Conservation (phyloP, 2,888 invertebrate genomes). For the Pocota personata region DNA sequence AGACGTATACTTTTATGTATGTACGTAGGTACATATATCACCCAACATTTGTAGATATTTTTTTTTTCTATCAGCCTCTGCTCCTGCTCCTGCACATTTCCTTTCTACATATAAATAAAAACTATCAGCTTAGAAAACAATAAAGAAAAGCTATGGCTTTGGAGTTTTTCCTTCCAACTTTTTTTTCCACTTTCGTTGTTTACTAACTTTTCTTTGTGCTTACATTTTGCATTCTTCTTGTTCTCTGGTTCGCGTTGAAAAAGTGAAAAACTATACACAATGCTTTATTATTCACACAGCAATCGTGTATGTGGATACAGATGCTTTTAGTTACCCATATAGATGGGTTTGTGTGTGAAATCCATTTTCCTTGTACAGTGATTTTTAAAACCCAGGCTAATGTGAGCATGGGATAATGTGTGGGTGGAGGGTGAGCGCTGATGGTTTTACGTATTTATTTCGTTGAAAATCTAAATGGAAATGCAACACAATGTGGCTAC, state of each 20-base stretch:
- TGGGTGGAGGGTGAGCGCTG: conserved; percentile 1
- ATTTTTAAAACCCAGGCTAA: conserved; percentile 60
- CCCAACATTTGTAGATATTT: conserved; percentile 6
- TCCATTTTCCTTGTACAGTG: conserved; percentile 49
- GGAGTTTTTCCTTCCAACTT: conserved; percentile 4
- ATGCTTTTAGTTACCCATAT: conserved; percentile 36
- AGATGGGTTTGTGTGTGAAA: neutral
- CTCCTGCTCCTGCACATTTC: conserved; percentile 34
- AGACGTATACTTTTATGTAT: neutral
- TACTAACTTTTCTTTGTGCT: conserved; percentile 67
- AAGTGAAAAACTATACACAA: conserved; percentile 57
- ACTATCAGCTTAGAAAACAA: conserved; percentile 69
- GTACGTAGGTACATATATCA: neutral
- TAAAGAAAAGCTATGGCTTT: conserved; percentile 64
- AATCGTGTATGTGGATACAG: conserved; percentile 33
- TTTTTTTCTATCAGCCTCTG: neutral
- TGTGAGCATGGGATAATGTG: conserved; percentile 46
- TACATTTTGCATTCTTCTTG: conserved; percentile 43
- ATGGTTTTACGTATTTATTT: conserved; percentile 46
- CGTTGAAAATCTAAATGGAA: conserved; percentile 62
- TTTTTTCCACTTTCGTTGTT: conserved; percentile 25
- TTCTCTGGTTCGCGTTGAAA: conserved; percentile 46
- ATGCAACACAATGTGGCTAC: conserved; percentile 57
- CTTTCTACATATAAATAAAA: conserved; percentile 44
- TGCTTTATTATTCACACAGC: conserved; percentile 57